These are phyloP conservation scores for Cassiopea andromeda DNA, from an alignment of 30 jellyfish, hydroid and myxozoan genomes.

Conservation along the genomic window DNA sequence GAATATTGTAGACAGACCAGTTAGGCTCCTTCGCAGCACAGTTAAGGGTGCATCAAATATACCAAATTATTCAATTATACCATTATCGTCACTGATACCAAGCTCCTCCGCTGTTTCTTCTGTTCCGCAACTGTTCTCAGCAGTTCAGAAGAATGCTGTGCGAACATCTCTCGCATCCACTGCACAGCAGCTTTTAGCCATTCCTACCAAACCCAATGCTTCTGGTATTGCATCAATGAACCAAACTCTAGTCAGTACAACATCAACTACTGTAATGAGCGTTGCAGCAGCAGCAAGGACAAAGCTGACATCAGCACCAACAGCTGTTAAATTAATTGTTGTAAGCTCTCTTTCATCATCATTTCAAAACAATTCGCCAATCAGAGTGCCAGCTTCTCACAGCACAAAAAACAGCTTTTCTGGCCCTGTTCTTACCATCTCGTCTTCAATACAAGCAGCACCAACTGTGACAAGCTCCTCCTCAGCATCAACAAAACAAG, in stretches of 20 bases:
- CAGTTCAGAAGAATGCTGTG: slow-evolving; percentile 16
- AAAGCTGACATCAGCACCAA: background rate
- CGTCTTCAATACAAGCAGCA: background rate
- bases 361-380: background rate
- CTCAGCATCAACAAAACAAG: slow-evolving; percentile 31
- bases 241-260: background rate
- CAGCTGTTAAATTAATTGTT: slow-evolving; percentile 40
- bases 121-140: slow-evolving; percentile 39
- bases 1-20: slow-evolving; percentile 11
- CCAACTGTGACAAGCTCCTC: background rate
- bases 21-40: slow-evolving; percentile 62
- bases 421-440: background rate
- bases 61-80: slow-evolving; percentile 60
- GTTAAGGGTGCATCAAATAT: slow-evolving; percentile 14
- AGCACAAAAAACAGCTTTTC: background rate
- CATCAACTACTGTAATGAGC: background rate
- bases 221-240: background rate
- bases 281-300: background rate
- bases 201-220: background rate
- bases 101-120: slow-evolving; percentile 62
- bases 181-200: slow-evolving; percentile 18
- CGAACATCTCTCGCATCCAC: slow-evolving; percentile 7
- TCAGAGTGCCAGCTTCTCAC: background rate
- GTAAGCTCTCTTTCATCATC: slow-evolving; percentile 31
- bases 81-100: slow-evolving; percentile 43